These are phyloP conservation scores for Diaperis boleti DNA, from an alignment of 2,888 invertebrate genomes.

Conservation along the genomic window DNA sequence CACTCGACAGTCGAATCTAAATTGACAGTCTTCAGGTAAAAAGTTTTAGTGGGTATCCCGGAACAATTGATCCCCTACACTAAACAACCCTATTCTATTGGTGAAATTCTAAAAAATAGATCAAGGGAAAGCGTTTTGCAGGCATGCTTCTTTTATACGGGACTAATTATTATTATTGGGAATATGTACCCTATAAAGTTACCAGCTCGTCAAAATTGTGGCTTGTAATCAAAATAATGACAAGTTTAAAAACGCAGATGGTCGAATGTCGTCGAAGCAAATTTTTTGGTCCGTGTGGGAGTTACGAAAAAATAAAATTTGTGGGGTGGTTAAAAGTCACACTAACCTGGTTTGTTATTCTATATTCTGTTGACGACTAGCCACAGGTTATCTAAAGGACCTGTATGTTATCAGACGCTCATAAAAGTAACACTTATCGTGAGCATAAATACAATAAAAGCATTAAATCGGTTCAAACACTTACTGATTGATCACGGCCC, in stretches of 20 bases:
- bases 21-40: constrained; percentile 21
- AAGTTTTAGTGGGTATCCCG: constrained; percentile 17
- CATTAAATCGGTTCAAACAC: no score
- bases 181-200: constrained; percentile 18
- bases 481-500: no score
- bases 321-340: neutral
- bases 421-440: no score
- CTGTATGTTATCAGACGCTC: no score
- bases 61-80: constrained; percentile 23
- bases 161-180: constrained; percentile 20
- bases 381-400: no score
- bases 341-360: no score
- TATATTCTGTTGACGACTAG: no score
- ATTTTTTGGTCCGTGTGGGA: no score
- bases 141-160: constrained; percentile 19
- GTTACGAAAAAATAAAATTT: neutral
- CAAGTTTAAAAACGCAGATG: constrained; percentile 24
- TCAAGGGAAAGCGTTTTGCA: constrained; percentile 27
- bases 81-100: constrained; percentile 20
- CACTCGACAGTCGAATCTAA: constrained; percentile 8
- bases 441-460: no score
- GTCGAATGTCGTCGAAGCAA: neutral
- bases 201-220: constrained; percentile 18
- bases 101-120: constrained; percentile 30
- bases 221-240: constrained; percentile 17